Evolutionary conservation across 2,888 invertebrate species (phyloP).

Genomic region (Agrochola macilenta): DNA sequence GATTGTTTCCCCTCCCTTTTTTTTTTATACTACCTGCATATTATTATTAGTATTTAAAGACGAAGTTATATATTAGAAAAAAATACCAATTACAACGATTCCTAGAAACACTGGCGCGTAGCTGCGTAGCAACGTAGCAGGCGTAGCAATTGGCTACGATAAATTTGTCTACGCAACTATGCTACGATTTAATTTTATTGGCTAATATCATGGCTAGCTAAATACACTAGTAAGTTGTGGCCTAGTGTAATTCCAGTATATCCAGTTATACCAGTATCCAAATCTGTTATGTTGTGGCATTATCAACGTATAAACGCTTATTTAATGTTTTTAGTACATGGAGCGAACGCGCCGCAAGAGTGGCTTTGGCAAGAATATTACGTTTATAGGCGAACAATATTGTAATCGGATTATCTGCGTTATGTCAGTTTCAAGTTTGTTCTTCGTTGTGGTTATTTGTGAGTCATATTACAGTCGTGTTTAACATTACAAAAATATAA

Average conservation of each 20-base stretch:
- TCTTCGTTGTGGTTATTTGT: background rate
- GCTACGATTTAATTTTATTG: constrained; percentile 19
- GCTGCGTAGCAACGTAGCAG: constrained; percentile 37
- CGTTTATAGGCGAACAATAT: constrained; percentile 18
- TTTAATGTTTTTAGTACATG: constrained; percentile 23
- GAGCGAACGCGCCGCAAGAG: constrained; percentile 4
- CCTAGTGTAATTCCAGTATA: constrained; percentile 7
- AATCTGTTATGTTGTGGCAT: constrained; percentile 24
- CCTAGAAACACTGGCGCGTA: background rate
- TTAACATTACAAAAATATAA: background rate
- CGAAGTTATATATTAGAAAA: background rate
- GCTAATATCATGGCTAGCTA: background rate
- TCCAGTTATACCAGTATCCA: constrained; percentile 2
- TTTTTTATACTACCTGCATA: background rate
- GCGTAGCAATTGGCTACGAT: constrained; percentile 35
- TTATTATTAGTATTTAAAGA: background rate
- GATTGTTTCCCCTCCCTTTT: background rate
- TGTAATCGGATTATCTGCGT: constrained; percentile 17
- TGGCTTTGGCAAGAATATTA: constrained; percentile 12
- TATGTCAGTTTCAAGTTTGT: constrained; percentile 7
- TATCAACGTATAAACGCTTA: constrained; percentile 26
- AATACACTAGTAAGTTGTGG: constrained; percentile 8
- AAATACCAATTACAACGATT: background rate
- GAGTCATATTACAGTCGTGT: background rate
- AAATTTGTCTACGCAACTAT: constrained; percentile 29